Base-by-base conservation (phyloP, 2,888 invertebrate genomes). In the Fragum sueziense region DNA sequence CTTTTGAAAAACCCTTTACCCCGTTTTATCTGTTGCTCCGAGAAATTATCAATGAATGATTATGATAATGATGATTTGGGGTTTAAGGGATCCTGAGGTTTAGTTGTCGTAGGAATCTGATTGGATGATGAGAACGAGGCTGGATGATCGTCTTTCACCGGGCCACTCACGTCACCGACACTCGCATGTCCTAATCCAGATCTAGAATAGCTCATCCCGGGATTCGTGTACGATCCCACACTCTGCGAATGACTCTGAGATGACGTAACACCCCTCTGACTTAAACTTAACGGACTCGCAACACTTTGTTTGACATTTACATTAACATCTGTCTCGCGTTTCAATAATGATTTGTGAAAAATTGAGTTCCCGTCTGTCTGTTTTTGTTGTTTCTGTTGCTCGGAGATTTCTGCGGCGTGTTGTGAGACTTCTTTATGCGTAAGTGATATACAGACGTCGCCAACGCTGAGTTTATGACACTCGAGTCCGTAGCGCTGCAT, bases 361-460 rank as follows among this genome's bases (percentile, higher is more conserved):
- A 67, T 65, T 20, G 31, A 74, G 65, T 65, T 74, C 37, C 65
- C 65, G 11, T 65, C 65, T 33, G 52, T 27, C 34, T 70, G 70
- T 52, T 69, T 29, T 62, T 80, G n/a, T n/a, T n/a, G 80, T 70
- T 80, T 71, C 52, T 90, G 90, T 59, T 90, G 89, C 59, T 86
- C 85, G 47, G 86, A 86, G 68, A 90, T 85, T 84, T 90, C 89
- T 7, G 89, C 89, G 0, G 90, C 90, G 17, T 84, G 85, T 11
- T 85, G 83, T 9, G 84, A 80, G 22, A 90, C 90, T 31, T 91
- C 91, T 76, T 90, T 91, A 79, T 91, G 91, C 20, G 96, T 96
- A 70, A 98, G 94, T 2, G 97, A 97, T 82, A 98, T 96, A 92
- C 97, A 96, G 74, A 97, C 96, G 93, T 98, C 97, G 41, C 97